phyloP scores from a whole-genome alignment of 2,797 vertebrate genomes.

The Serranus cabrilla region DNA sequence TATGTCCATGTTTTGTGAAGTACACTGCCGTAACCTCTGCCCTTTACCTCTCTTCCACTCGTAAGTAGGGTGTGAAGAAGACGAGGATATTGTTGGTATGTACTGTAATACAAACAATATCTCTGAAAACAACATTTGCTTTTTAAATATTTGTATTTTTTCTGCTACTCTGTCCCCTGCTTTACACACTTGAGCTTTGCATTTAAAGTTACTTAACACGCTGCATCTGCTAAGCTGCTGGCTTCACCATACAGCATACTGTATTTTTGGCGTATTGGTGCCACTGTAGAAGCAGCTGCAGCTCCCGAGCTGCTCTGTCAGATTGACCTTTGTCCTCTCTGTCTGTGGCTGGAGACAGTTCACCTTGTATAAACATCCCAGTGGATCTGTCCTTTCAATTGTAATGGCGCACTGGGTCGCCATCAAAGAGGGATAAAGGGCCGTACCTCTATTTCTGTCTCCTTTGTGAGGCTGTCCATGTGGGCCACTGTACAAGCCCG shows the following conservation, averaged over 20 bases:
- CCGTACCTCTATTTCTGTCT: constrained; percentile 69
- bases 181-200: constrained; percentile 49
- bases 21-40: constrained; percentile 16
- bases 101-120: constrained; percentile 48
- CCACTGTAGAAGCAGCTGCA: constrained; percentile 65
- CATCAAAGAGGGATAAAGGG: constrained; percentile 49
- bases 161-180: constrained; percentile 52
- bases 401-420: constrained; percentile 48
- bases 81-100: constrained; percentile 47
- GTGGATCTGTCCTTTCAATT: constrained; percentile 57
- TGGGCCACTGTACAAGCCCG: constrained; percentile 30
- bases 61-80: constrained; percentile 27
- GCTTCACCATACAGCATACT: constrained; percentile 49
- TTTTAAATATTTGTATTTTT: constrained; percentile 10
- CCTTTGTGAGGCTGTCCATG: constrained; percentile 52
- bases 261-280: constrained; percentile 72
- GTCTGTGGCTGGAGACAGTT: constrained; percentile 43
- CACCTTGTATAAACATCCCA: constrained; percentile 53
- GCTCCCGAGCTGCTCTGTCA: constrained; percentile 39
- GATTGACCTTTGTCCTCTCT: constrained; percentile 61
- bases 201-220: constrained; percentile 52
- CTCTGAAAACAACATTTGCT: constrained; percentile 5
- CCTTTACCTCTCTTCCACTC: constrained; percentile 12
- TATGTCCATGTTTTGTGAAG: constrained; percentile 4
- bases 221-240: constrained; percentile 61